Conservation (phyloP, 2,888 invertebrate genomes). For the Drosophila ezoana region DNA sequence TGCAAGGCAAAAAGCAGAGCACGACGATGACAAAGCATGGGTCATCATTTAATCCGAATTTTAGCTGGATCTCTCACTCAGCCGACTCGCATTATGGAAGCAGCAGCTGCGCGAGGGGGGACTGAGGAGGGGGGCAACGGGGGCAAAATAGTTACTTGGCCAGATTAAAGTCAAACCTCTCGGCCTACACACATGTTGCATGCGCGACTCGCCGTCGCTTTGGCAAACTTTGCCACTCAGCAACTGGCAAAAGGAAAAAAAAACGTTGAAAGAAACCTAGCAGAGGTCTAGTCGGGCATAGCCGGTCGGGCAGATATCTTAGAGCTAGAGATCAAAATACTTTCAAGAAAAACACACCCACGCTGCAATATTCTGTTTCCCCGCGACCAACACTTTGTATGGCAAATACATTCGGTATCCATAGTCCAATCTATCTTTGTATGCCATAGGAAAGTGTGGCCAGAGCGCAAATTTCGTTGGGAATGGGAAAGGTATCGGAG, state of each 20-base stretch:
- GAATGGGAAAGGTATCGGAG: no score
- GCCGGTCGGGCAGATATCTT: no score
- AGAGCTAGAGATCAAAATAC: no score
- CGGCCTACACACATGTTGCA: constrained; percentile 65
- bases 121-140: background rate
- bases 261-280: constrained; percentile 13
- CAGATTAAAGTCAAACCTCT: constrained; percentile 42
- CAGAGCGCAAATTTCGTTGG: no score
- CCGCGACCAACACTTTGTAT: no score
- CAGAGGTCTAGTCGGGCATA: no score
- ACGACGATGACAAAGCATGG: constrained; percentile 37
- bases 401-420: no score
- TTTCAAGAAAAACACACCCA: no score
- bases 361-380: no score
- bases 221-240: constrained; percentile 62
- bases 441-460: no score
- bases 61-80: constrained; percentile 16
- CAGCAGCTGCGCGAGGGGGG: background rate
- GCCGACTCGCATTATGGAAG: constrained; percentile 9
- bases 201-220: constrained; percentile 28
- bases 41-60: constrained; percentile 52
- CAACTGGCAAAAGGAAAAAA: constrained; percentile 32
- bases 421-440: no score
- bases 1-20: constrained; percentile 14
- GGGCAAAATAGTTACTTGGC: constrained; percentile 23